A percentile compares a stretch with the other conserved stretches of the same genome.
These are phyloP conservation scores for Chromobotia macracanthus DNA, from an alignment of 2,797 vertebrate genomes.

Conservation along the genomic window DNA sequence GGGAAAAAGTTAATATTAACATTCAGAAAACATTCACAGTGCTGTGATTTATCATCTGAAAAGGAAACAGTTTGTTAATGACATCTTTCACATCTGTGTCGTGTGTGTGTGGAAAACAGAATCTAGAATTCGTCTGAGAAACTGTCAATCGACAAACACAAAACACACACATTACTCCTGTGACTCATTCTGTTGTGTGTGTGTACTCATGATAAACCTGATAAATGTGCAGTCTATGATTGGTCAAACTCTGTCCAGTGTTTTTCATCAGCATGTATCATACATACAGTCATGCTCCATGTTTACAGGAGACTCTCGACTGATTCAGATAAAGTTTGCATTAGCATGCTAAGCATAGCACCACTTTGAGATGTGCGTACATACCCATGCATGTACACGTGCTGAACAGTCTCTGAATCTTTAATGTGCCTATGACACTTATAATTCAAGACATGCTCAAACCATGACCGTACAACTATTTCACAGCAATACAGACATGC, in stretches of 20 bases:
- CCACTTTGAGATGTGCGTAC: no score
- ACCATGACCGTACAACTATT: no score
- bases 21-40: slow-evolving; percentile 24
- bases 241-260: slow-evolving; percentile 12
- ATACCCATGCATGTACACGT: no score
- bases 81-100: slow-evolving; percentile 3
- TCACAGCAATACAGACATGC: no score
- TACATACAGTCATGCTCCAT: no score
- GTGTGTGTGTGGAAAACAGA: no score
- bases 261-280: no score
- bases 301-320: not conserved
- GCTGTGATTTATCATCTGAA: slow-evolving; percentile 8
- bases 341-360: no score
- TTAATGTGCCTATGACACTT: no score
- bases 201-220: not conserved
- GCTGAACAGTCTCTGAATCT: no score
- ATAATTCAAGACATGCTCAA: no score
- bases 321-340: no score
- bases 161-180: not conserved
- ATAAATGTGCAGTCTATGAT: slow-evolving; percentile 26
- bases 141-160: slow-evolving; percentile 19
- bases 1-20: slow-evolving; percentile 26
- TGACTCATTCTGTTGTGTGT: not conserved
- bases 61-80: slow-evolving; percentile 27
- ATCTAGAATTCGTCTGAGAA: not conserved